Evolutionary conservation across 2,888 invertebrate genomes (phyloP).

Genomic region (Drosophila robusta): DNA sequence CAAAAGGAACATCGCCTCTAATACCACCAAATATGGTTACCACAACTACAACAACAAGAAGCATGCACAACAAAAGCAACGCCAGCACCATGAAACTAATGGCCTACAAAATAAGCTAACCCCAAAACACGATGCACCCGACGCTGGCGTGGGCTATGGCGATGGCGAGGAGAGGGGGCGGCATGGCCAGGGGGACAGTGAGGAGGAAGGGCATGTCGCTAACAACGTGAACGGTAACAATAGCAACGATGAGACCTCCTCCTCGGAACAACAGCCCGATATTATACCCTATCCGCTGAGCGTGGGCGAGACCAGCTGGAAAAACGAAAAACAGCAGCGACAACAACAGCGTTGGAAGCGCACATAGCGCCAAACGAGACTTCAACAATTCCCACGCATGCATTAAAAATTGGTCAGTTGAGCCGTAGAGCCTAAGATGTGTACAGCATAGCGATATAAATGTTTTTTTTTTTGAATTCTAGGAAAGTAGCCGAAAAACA

Average conservation of each 20-base stretch:
- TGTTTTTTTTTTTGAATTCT: constrained; percentile 48
- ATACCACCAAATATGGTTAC: constrained; percentile 26
- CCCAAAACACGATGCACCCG: constrained; percentile 17
- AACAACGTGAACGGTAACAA: constrained; percentile 35
- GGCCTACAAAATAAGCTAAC: constrained; percentile 55
- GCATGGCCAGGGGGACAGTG: not conserved
- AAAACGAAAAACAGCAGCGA: constrained; percentile 52
- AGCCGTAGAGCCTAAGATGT: constrained; percentile 65
- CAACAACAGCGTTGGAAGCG: constrained; percentile 48
- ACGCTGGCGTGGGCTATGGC: not conserved
- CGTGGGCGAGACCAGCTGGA: constrained; percentile 69
- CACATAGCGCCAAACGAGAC: constrained; percentile 65
- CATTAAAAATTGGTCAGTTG: constrained; percentile 45
- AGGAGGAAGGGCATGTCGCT: constrained; percentile 26
- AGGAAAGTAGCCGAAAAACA: not conserved
- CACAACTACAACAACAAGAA: constrained; percentile 35
- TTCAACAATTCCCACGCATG: constrained; percentile 43
- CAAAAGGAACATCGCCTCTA: constrained; percentile 13
- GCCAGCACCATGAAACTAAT: constrained; percentile 46
- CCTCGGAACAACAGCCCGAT: constrained; percentile 80
- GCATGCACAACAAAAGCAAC: constrained; percentile 30
- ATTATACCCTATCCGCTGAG: constrained; percentile 81
- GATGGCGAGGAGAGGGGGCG: not conserved
- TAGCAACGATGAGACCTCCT: constrained; percentile 55
- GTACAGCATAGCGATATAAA: constrained; percentile 73